Conservation (phyloP, 2,888 invertebrate species). For the Pristionchus fissidentatus region DNA sequence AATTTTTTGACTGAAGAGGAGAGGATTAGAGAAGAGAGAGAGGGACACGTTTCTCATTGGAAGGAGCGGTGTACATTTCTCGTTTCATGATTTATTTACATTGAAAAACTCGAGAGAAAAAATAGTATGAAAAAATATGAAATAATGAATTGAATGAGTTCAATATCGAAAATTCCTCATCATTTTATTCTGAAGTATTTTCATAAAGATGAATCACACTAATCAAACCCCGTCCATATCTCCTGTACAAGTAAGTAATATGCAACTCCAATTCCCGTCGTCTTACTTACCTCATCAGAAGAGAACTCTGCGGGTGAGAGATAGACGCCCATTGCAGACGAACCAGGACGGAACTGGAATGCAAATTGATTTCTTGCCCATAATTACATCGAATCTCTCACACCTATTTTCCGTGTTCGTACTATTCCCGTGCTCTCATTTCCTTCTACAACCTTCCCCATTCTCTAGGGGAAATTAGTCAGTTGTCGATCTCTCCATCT, state of each 20-base stretch:
- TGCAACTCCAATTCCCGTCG: neutral
- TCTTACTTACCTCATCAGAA: constrained; percentile 54
- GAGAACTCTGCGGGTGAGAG: constrained; percentile 62
- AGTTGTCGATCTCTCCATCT: neutral
- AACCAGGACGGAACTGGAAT: constrained; percentile 52
- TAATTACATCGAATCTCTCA: neutral
- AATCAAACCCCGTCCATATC: no score
- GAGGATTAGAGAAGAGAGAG: no score
- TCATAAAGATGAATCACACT: no score
- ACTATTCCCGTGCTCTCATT: no score
- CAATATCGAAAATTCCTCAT: no score
- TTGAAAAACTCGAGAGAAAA: no score
- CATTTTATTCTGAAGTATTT: no score
- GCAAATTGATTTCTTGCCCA: neutral
- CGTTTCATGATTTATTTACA: no score
- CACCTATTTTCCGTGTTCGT: neutral
- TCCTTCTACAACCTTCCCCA: neutral
- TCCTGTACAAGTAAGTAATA: neutral
- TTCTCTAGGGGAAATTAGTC: no score
- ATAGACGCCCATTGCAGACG: constrained; percentile 62
- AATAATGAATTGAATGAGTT: neutral
- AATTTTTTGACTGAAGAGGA: no score
- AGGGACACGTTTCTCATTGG: no score
- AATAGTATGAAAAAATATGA: neutral
- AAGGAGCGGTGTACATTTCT: no score